Conservation (phyloP, 2,113 vertebrate species). For the Lophura nycthemera region DNA sequence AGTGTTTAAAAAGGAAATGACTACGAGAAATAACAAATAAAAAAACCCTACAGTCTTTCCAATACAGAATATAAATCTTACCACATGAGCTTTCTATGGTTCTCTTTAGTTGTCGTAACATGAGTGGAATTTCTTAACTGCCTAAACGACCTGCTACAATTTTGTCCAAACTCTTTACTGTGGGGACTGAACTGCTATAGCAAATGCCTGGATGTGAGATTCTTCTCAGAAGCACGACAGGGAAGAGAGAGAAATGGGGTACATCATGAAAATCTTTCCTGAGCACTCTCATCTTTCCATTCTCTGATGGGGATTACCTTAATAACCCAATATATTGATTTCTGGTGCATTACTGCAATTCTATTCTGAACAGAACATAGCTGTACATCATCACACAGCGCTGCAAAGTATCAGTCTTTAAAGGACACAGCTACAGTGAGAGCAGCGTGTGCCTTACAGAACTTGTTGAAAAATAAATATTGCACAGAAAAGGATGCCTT, state of each 20-base stretch:
- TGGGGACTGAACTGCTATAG: not conserved
- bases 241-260: not conserved
- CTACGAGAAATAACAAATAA: not conserved
- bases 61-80: not conserved
- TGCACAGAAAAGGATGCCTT: not conserved
- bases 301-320: slow-evolving; percentile 35
- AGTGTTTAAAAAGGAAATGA: not conserved
- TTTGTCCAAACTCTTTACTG: not conserved
- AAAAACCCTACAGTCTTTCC: not conserved
- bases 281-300: not conserved
- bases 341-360: slow-evolving; percentile 15
- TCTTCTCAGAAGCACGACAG: not conserved
- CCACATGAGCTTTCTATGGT: not conserved
- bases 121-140: not conserved
- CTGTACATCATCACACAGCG: not conserved
- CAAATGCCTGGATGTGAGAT: not conserved
- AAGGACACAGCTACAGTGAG: slow-evolving; percentile 45
- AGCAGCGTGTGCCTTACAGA: slow-evolving; percentile 32
- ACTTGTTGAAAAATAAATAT: slow-evolving; percentile 54
- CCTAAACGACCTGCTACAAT: not conserved
- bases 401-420: slow-evolving; percentile 31
- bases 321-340: slow-evolving; percentile 40
- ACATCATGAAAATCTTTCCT: not conserved
- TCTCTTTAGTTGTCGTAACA: not conserved
- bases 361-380: not conserved